Conservation (phyloP, 2,888 invertebrate genomes). For the Noctua fimbriata region DNA sequence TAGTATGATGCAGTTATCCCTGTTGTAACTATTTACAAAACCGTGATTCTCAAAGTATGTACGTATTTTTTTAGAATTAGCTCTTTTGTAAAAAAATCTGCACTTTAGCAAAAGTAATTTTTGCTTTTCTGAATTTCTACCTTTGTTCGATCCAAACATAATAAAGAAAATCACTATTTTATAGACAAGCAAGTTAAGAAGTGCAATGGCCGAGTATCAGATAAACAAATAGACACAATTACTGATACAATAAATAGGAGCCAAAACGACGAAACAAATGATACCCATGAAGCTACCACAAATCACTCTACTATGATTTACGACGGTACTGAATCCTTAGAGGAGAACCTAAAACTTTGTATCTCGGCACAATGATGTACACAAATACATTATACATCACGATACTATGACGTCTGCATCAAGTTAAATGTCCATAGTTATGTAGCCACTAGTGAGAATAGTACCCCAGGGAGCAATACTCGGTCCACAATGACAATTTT, state of each 20-base stretch:
- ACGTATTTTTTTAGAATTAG: background rate
- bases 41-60: background rate
- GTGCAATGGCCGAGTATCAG: background rate
- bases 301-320: slow-evolving; percentile 52
- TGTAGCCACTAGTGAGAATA: slow-evolving; percentile 65
- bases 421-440: slow-evolving; percentile 69
- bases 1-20: background rate
- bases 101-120: background rate
- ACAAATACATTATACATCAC: slow-evolving; percentile 34
- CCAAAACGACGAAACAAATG: slow-evolving; percentile 40
- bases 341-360: slow-evolving; percentile 69
- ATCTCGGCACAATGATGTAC: slow-evolving; percentile 56
- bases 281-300: slow-evolving; percentile 44
- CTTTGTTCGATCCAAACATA: too few relatives aligned
- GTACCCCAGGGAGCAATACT: slow-evolving; percentile 73
- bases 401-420: slow-evolving; percentile 63
- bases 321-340: slow-evolving; percentile 55
- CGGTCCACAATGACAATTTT: slow-evolving; percentile 67
- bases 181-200: background rate
- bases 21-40: background rate
- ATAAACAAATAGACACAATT: slow-evolving; percentile 9
- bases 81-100: background rate
- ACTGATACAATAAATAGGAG: background rate
- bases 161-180: background rate
- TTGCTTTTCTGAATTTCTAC: too few relatives aligned